Conservation (phyloP, 1,140 invertebrate genomes). For the Apis cerana region DNA sequence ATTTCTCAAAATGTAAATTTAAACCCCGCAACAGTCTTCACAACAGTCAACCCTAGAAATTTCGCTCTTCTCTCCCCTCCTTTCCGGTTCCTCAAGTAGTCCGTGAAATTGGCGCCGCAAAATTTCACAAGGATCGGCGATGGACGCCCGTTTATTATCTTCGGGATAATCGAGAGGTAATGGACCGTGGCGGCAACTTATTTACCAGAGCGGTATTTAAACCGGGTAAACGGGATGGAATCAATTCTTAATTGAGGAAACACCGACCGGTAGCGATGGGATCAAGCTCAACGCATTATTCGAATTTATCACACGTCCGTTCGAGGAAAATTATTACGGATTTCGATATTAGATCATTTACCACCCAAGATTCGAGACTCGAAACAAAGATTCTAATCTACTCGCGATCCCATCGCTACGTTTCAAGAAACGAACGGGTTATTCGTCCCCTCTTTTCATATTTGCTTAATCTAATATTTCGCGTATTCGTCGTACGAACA, state of each 20-base stretch:
- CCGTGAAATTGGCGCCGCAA: neutral
- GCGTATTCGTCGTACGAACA: neutral
- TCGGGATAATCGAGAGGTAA: neutral
- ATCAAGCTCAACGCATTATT: too few species aligned
- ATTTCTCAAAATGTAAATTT: conserved; percentile 66
- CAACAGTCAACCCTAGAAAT: conserved; percentile 28
- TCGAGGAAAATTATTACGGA: too few species aligned
- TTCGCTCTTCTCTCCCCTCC: conserved; percentile 25
- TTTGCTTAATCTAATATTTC: conserved; percentile 20
- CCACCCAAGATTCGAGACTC: too few species aligned
- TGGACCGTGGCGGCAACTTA: neutral
- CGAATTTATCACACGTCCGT: too few species aligned
- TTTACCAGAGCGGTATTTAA: neutral
- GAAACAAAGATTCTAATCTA: neutral
- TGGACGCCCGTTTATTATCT: neutral
- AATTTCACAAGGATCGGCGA: neutral
- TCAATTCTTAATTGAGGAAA: conserved; percentile 1
- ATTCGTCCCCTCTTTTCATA: neutral
- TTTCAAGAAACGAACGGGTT: too few species aligned
- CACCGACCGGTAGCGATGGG: too few species aligned
- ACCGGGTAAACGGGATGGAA: neutral
- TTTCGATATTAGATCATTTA: too few species aligned
- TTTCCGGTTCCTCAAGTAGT: neutral
- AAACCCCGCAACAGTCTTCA: conserved; percentile 47
- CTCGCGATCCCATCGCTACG: too few species aligned